Base-by-base conservation (phyloP, 2,797 vertebrate species). In the Sarcoramphus papa region DNA sequence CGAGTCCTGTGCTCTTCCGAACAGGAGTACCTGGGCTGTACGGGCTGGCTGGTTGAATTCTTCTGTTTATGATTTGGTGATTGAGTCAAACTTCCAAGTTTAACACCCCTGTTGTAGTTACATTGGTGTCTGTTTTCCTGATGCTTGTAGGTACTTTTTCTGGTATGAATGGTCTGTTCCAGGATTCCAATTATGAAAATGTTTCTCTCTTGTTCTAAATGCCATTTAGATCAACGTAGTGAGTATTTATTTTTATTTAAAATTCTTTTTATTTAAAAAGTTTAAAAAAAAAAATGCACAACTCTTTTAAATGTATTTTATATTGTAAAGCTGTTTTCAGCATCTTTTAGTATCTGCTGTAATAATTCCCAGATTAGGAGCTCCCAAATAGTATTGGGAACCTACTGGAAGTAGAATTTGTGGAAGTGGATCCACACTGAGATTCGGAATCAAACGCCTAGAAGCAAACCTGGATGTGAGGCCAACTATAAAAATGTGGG, bases 1-100 rank as follows among this genome's bases (percentile, higher is more conserved):
- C 0, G 1, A 74, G 31, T 53, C 41, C 31, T 4, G 4, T 45
- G 33, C 64, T 70, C 17, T 63, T 59, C 8, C 0, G 0, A n/a
- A 2, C 13, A 50, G 54, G 37, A 12, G 7, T 18, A 19, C 59
- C 51, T 63, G 74, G 37, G 28, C 14, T 43, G 13, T 22, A 3
- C 3, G 12, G 69, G 31, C 69, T 79, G 67, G 6, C 76, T 19
- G 41, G 6, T 30, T 87, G 69, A 57, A 2, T 28, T 53, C 22
- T 12, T 18, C 53, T 60, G 18, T 41, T 56, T 10, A 5, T 56
- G n/a, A 20, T 56, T 35, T 54, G 33, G 25, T 45, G 27, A 40
- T 30, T 25, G 65, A 63, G 20, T 75, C 54, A 60, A 9, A 60
- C 33, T 69, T 81, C 33, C 27, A 75, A 50, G 30, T 74, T 72